Evolutionary conservation across 2,113 vertebrate species (phyloP).

Genomic region (Sinocyclocheilus grahami): DNA sequence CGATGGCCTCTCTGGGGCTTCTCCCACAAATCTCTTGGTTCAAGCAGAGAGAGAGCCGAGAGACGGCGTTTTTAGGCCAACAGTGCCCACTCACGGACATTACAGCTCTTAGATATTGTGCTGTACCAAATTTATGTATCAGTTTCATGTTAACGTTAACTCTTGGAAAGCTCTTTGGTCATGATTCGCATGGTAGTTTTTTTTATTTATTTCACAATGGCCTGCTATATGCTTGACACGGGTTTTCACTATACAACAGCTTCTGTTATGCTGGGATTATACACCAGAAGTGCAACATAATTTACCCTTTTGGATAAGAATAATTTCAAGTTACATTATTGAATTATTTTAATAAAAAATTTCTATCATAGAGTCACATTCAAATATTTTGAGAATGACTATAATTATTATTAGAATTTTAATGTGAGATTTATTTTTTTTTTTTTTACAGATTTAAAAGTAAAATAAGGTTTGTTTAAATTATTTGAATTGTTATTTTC

Average conservation of each 20-base stretch:
- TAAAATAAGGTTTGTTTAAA: not conserved
- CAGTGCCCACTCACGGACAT: not conserved
- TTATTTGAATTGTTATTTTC: no score
- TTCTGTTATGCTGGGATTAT: not conserved
- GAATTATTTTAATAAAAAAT: not conserved
- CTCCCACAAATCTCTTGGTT: not conserved
- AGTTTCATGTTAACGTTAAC: not conserved
- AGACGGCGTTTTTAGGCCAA: not conserved
- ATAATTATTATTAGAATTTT: not conserved
- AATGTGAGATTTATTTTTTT: not conserved
- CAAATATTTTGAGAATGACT: not conserved
- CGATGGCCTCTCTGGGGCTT: conserved; percentile 4
- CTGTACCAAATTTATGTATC: not conserved
- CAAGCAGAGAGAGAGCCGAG: not conserved
- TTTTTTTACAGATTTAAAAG: no score
- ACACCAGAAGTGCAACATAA: not conserved
- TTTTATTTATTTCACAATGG: not conserved
- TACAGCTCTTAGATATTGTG: not conserved
- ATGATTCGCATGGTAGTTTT: not conserved
- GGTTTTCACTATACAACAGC: not conserved
- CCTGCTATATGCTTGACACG: not conserved
- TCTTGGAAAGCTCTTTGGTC: not conserved
- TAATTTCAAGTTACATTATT: not conserved
- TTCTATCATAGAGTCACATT: not conserved
- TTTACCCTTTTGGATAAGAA: not conserved